Evolutionary conservation across 2,888 invertebrate species (phyloP).

Genomic region (Meandrusa payeni): DNA sequence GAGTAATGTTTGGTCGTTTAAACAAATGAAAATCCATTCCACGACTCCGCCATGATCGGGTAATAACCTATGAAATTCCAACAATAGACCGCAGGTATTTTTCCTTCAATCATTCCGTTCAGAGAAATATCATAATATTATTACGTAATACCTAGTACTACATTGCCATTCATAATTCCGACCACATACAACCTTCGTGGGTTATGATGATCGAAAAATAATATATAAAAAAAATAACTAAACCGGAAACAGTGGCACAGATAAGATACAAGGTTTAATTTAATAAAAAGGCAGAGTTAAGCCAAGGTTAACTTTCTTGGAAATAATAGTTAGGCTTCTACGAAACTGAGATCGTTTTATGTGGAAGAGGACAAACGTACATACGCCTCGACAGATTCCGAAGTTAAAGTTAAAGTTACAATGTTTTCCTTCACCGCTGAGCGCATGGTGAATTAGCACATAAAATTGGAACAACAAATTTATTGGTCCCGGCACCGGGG

Average conservation of each 20-base stretch:
- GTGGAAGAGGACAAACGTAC: too few species aligned
- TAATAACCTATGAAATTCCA: slow-evolving; percentile 14
- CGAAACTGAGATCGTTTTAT: neutral
- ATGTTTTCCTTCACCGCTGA: too few species aligned
- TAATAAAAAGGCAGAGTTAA: neutral
- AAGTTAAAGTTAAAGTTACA: too few species aligned
- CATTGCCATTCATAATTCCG: slow-evolving; percentile 8
- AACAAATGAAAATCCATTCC: neutral
- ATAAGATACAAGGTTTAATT: slow-evolving; percentile 6
- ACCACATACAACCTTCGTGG: slow-evolving; percentile 2
- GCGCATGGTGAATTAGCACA: too few species aligned
- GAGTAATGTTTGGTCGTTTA: too few species aligned
- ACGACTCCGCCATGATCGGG: neutral
- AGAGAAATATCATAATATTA: neutral
- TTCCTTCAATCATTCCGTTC: slow-evolving; percentile 5
- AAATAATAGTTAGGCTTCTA: neutral
- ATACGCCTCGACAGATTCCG: too few species aligned
- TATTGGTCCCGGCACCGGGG: too few species aligned
- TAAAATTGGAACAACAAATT: too few species aligned
- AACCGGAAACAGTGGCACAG: slow-evolving; percentile 10
- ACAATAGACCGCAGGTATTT: neutral
- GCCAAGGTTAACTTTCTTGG: slow-evolving; percentile 4
- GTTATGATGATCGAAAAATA: neutral
- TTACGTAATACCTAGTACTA: neutral
- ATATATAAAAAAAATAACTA: neutral